Evolutionary conservation across 2,113 vertebrate species (phyloP).

Genomic region (Mormoops blainvillei): DNA sequence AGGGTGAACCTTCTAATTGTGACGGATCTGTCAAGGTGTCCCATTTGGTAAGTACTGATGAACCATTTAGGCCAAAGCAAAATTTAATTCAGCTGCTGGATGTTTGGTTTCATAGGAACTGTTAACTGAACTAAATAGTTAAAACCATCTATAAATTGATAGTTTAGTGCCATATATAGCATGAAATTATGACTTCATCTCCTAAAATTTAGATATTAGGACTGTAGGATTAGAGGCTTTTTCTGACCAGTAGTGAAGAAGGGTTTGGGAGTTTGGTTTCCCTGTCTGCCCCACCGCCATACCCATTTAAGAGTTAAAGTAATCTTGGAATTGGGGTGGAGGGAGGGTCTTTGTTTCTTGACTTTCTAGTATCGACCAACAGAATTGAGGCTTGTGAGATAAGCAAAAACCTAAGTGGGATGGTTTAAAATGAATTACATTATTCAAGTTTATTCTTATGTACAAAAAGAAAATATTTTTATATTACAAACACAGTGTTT

Average conservation of each 20-base stretch:
- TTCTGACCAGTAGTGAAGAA: not conserved
- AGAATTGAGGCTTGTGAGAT: not conserved
- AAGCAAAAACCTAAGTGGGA: not conserved
- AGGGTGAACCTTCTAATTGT: conserved; percentile 84
- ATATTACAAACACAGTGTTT: not conserved
- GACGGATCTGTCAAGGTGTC: conserved; percentile 96
- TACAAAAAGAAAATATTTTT: not conserved
- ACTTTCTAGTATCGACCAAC: not conserved
- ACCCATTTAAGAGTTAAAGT: not conserved
- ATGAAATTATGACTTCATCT: not conserved
- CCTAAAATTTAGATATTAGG: not conserved
- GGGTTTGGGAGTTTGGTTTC: not conserved
- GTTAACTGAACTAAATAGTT: not conserved
- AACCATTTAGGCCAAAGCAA: not conserved
- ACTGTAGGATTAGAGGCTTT: not conserved
- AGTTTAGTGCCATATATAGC: not conserved
- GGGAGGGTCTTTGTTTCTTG: not conserved
- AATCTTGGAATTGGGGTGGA: not conserved
- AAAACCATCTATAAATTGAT: not conserved
- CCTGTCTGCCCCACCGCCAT: too few species aligned
- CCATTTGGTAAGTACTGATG: conserved; percentile 86
- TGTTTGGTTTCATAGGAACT: not conserved
- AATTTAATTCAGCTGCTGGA: not conserved
- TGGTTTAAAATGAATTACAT: not conserved
- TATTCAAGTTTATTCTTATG: not conserved